Percentiles rank a stretch among this genome's conserved stretches.
These are phyloP conservation scores for Calliopsis andreniformis DNA, from an alignment of 1,140 invertebrate genomes.

Conservation along the genomic window DNA sequence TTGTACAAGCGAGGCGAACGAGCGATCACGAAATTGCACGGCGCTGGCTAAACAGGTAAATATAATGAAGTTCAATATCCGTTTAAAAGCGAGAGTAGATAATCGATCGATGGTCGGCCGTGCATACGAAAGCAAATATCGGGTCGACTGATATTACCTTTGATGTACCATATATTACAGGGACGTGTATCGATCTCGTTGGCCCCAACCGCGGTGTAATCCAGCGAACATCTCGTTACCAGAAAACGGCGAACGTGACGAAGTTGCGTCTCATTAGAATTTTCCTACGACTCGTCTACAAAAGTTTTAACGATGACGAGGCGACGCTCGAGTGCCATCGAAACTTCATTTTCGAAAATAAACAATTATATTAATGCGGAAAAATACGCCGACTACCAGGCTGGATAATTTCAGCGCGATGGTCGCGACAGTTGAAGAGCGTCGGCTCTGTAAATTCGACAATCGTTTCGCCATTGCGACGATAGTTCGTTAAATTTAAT, in stretches of 20 bases:
- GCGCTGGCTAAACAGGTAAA: slow-evolving; percentile 39
- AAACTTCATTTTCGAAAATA: slow-evolving; percentile 51
- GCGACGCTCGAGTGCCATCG: slow-evolving; percentile 28
- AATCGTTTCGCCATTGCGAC: slow-evolving; percentile 14
- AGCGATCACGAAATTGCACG: slow-evolving; percentile 40
- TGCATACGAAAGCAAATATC: slow-evolving; percentile 48
- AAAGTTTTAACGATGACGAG: slow-evolving; percentile 48
- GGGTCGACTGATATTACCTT: slow-evolving; percentile 57
- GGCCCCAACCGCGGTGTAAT: slow-evolving; percentile 29
- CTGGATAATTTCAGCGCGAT: slow-evolving; percentile 7
- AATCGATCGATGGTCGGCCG: slow-evolving; percentile 51
- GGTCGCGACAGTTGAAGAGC: neutral
- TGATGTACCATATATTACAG: slow-evolving; percentile 52
- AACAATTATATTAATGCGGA: slow-evolving; percentile 49
- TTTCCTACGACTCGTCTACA: slow-evolving; percentile 34
- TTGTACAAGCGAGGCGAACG: neutral
- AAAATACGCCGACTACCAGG: neutral
- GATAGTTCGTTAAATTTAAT: slow-evolving; percentile 39
- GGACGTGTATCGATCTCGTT: slow-evolving; percentile 47
- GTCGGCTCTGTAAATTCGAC: neutral
- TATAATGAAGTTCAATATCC: slow-evolving; percentile 48
- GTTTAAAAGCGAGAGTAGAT: slow-evolving; percentile 58
- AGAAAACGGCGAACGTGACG: slow-evolving; percentile 16
- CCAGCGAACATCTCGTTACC: slow-evolving; percentile 42
- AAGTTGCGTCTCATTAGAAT: slow-evolving; percentile 49